Evolutionary conservation across 2,797 vertebrate genomes (phyloP).

Genomic region (Oryzias sinensis): DNA sequence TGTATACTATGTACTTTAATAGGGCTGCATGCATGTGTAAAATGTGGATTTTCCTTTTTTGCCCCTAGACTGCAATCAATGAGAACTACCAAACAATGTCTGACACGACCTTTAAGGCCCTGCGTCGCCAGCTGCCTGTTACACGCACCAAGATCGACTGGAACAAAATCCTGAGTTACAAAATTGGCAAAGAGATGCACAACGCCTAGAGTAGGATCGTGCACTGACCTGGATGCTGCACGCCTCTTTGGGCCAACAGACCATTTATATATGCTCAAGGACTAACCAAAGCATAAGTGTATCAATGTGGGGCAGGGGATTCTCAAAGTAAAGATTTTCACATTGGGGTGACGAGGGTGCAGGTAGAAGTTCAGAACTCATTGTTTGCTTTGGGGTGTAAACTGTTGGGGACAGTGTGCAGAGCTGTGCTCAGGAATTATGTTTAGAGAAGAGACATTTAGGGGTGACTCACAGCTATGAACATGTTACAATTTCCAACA

Average conservation of each 20-base stretch:
- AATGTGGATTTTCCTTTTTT: constrained; percentile 4
- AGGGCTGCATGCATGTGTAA: not conserved
- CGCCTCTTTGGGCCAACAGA: constrained; percentile 43
- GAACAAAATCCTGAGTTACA: constrained; percentile 99
- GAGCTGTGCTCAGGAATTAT: constrained; percentile 57
- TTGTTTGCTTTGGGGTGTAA: constrained; percentile 50
- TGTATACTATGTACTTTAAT: not conserved
- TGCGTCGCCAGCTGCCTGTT: constrained; percentile 96
- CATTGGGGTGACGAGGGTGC: constrained; percentile 47
- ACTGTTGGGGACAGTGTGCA: constrained; percentile 40
- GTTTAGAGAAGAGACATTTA: constrained; percentile 6
- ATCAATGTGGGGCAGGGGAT: constrained; percentile 67
- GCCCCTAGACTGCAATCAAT: constrained; percentile 90
- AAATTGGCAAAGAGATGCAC: constrained; percentile 99
- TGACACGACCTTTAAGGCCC: constrained; percentile 98
- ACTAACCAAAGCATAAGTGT: constrained; percentile 76
- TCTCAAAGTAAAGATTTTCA: constrained; percentile 44
- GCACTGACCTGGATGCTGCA: constrained; percentile 46
- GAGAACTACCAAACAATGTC: constrained; percentile 99
- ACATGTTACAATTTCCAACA: constrained; percentile 24
- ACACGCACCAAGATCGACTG: constrained; percentile 99
- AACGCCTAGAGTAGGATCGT: constrained; percentile 83
- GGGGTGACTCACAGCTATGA: constrained; percentile 28
- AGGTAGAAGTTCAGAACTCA: constrained; percentile 40
- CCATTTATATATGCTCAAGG: constrained; percentile 52